phyloP scores from a whole-genome alignment of 2,797 vertebrate genomes.

The Sternotherus odoratus region DNA sequence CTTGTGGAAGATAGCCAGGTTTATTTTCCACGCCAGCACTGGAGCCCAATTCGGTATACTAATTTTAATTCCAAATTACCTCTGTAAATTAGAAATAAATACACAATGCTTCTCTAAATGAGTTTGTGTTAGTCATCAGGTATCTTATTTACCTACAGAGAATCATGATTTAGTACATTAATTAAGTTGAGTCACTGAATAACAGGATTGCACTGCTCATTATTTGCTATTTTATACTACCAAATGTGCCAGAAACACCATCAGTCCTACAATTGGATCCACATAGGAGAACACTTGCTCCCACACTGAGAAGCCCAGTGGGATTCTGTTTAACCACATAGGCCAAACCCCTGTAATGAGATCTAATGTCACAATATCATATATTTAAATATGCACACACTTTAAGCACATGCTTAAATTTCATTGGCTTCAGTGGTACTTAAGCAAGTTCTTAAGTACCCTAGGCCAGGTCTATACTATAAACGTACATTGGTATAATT shows the following conservation, averaged over 20 bases:
- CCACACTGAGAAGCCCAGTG: background rate
- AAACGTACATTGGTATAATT: background rate
- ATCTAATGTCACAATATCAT: background rate
- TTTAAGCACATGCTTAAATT: background rate
- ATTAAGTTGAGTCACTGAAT: background rate
- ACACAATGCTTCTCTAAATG: background rate
- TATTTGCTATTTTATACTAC: background rate
- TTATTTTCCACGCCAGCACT: rapidly evolving
- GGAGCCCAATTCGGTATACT: background rate
- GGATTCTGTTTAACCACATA: background rate
- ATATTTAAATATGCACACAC: background rate
- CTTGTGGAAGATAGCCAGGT: background rate
- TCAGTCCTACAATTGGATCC: background rate
- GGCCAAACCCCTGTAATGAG: rapidly evolving
- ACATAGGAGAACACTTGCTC: background rate
- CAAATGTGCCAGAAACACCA: background rate
- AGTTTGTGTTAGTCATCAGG: background rate
- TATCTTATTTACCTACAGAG: background rate
- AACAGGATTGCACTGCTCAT: background rate
- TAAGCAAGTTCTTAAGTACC: background rate
- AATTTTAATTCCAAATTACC: background rate
- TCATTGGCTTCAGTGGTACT: background rate
- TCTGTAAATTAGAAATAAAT: background rate
- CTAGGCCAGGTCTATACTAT: background rate
- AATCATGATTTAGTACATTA: background rate